Percentiles rank a stretch among this genome's conserved stretches.
Evolutionary conservation across 2,797 vertebrate species (phyloP).

Genomic region (Uromys caudimaculatus): DNA sequence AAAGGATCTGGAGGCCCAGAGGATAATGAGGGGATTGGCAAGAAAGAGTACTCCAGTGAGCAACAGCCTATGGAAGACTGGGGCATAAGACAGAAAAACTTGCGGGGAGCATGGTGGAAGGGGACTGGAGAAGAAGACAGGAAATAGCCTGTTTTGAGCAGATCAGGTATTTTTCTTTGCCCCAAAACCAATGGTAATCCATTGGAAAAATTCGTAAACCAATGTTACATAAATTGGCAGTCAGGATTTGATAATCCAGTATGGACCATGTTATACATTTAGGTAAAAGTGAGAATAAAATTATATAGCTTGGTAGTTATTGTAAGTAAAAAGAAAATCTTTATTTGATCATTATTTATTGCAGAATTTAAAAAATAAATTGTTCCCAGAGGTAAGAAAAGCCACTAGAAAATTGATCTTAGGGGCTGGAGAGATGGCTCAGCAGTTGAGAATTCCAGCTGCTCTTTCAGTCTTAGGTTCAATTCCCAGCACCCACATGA

Average conservation of each 20-base stretch:
- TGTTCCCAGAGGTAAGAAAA: background rate
- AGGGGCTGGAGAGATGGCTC: background rate
- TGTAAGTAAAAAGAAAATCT: background rate
- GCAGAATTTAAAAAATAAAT: background rate
- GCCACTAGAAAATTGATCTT: background rate
- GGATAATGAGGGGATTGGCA: background rate
- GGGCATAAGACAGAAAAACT: background rate
- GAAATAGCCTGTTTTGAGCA: background rate
- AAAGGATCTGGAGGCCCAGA: background rate
- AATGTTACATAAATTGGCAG: background rate
- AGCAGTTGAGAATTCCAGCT: background rate
- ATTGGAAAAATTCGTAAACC: background rate
- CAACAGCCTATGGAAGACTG: background rate
- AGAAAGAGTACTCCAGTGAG: background rate
- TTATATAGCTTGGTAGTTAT: background rate
- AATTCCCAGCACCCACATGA: background rate
- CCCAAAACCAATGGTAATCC: background rate
- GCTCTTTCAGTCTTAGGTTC: background rate
- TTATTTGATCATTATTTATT: constrained; percentile 20
- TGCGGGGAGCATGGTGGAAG: background rate
- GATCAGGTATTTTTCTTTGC: background rate
- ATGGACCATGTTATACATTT: background rate
- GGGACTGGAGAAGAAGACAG: background rate
- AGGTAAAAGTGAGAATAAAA: constrained; percentile 7
- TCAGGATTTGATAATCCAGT: background rate